Conservation (phyloP, 2,113 vertebrate species). For the Chionis minor region DNA sequence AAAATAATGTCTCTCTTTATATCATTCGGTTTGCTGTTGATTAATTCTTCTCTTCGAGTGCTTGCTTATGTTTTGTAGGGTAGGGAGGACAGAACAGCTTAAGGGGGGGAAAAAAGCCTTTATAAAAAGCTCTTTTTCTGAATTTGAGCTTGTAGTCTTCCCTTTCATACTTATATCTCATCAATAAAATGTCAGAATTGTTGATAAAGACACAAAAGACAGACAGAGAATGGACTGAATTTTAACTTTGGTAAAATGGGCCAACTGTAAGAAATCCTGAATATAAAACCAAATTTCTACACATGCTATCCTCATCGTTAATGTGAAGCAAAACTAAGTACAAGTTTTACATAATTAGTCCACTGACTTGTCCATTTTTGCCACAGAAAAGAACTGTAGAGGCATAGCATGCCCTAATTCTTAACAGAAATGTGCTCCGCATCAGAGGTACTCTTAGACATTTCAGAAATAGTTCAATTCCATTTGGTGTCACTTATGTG, state of each 20-base stretch:
- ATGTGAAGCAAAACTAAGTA: not conserved
- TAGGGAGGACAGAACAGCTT: not conserved
- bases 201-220: not conserved
- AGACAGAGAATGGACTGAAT: not conserved
- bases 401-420: not conserved
- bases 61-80: not conserved
- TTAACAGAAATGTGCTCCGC: not conserved
- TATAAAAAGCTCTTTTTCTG: not conserved
- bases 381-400: not conserved
- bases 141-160: not conserved
- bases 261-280: not conserved
- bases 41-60: slow-evolving; percentile 12
- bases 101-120: not conserved
- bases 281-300: not conserved
- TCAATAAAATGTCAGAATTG: not conserved
- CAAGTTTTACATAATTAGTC: not conserved
- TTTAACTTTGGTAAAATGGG: not conserved
- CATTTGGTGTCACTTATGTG: not conserved
- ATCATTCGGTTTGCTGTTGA: slow-evolving; percentile 40
- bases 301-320: not conserved
- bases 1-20: slow-evolving; percentile 39
- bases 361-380: not conserved
- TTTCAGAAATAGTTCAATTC: slow-evolving; percentile 20
- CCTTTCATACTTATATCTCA: not conserved
- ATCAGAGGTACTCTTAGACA: not conserved